Conservation (phyloP, 2,888 invertebrate genomes). For the Tachina grossa region DNA sequence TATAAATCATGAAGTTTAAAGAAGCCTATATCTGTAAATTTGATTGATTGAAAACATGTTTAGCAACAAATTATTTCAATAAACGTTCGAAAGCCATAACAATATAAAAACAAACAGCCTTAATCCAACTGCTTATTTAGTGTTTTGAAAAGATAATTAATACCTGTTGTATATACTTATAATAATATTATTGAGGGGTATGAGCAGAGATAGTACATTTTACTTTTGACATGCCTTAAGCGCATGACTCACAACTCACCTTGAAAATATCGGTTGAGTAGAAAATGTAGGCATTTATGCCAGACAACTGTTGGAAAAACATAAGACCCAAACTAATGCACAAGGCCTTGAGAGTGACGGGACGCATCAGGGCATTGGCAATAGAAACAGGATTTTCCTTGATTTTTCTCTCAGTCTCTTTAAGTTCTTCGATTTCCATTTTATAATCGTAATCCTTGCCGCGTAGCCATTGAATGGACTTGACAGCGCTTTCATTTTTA, state of each 20-base stretch:
- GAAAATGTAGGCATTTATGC: slow-evolving; percentile 92
- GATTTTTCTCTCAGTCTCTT: slow-evolving; percentile 84
- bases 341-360: slow-evolving; percentile 86
- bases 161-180: too few relatives aligned
- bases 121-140: background rate
- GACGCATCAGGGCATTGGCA: slow-evolving; percentile 84
- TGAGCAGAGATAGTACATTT: background rate
- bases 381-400: slow-evolving; percentile 85
- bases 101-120: background rate
- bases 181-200: background rate
- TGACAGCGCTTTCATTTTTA: slow-evolving; percentile 86
- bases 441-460: slow-evolving; percentile 88
- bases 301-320: slow-evolving; percentile 94
- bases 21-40: too few relatives aligned
- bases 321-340: slow-evolving; percentile 90
- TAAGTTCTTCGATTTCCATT: slow-evolving; percentile 86
- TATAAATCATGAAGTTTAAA: too few relatives aligned
- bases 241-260: slow-evolving; percentile 83
- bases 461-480: slow-evolving; percentile 89
- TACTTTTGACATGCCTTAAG: slow-evolving; percentile 10
- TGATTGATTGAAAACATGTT: too few relatives aligned
- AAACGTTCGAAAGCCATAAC: background rate
- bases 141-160: background rate
- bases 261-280: slow-evolving; percentile 90
- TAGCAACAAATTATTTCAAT: too few relatives aligned